Percentiles rank a stretch among this genome's conserved stretches.
phyloP scores from a whole-genome alignment of 2,113 vertebrate species.

The Gambusia holbrooki region DNA sequence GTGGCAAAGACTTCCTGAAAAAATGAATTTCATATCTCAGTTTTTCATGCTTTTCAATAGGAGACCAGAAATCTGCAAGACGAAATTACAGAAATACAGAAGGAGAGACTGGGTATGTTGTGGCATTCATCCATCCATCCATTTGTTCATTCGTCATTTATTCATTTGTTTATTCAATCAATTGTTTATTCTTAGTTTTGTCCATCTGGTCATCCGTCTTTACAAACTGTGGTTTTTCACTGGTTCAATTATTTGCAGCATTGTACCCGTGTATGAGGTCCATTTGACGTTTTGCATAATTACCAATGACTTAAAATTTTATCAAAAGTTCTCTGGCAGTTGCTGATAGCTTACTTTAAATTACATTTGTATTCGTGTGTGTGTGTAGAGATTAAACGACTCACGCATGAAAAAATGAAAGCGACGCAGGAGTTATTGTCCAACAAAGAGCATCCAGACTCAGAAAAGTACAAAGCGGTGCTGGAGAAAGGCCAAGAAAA shows the following conservation, averaged over 20 bases:
- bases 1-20: neutral
- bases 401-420: constrained; percentile 74
- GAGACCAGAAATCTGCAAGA: constrained; percentile 75
- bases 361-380: neutral
- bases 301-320: neutral
- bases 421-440: constrained; percentile 71
- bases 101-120: constrained; percentile 75
- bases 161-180: neutral
- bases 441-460: constrained; percentile 67
- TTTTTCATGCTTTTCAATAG: constrained; percentile 51
- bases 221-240: neutral
- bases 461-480: constrained; percentile 66
- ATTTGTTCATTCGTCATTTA: neutral
- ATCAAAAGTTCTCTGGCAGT: neutral
- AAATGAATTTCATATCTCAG: neutral
- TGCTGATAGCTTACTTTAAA: neutral
- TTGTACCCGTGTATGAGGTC: neutral
- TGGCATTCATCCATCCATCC: neutral
- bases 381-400: constrained; percentile 69
- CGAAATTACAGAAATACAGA: constrained; percentile 76
- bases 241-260: too few species aligned
- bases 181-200: neutral
- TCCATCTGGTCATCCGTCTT: neutral
- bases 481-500: constrained; percentile 72
- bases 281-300: neutral